A percentile compares a stretch with the other conserved stretches of the same genome.
phyloP scores from a whole-genome alignment of 2,797 vertebrate genomes.

The Oryzias dopingdopingensis region DNA sequence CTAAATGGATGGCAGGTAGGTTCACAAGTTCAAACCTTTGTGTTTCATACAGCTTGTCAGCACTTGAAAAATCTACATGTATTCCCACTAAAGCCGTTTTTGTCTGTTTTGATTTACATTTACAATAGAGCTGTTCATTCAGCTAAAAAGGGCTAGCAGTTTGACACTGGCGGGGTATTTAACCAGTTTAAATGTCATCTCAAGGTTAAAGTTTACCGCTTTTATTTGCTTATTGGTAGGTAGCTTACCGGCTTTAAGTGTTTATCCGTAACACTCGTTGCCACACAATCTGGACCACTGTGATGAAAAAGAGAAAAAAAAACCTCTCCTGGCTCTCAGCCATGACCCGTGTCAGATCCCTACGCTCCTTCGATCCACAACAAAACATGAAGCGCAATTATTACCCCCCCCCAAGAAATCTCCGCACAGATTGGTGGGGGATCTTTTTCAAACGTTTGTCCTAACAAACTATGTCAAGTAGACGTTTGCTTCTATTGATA shows the following conservation, averaged over 20 bases:
- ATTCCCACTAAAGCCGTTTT: not conserved
- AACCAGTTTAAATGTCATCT: too few species aligned
- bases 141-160: too few species aligned
- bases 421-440: too few species aligned
- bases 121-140: not conserved
- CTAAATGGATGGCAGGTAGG: slow-evolving; percentile 32
- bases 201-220: not conserved
- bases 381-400: slow-evolving; percentile 9
- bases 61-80: not conserved
- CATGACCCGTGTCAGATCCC: slow-evolving; percentile 9
- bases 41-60: slow-evolving; percentile 14
- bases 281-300: too few species aligned
- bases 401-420: too few species aligned
- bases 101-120: not conserved
- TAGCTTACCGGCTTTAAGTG: too few species aligned
- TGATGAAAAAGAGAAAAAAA: not conserved
- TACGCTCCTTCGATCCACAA: slow-evolving; percentile 3
- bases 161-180: too few species aligned
- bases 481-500: too few species aligned
- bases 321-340: slow-evolving; percentile 17
- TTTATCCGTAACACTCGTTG: too few species aligned
- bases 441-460: too few species aligned
- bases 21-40: slow-evolving; percentile 57
- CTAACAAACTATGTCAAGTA: too few species aligned
- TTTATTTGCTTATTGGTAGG: not conserved